A percentile compares a stretch with the other conserved stretches of the same genome.
Evolutionary conservation across 2,797 vertebrate genomes (phyloP).

Genomic region (Enteromius viviparus): DNA sequence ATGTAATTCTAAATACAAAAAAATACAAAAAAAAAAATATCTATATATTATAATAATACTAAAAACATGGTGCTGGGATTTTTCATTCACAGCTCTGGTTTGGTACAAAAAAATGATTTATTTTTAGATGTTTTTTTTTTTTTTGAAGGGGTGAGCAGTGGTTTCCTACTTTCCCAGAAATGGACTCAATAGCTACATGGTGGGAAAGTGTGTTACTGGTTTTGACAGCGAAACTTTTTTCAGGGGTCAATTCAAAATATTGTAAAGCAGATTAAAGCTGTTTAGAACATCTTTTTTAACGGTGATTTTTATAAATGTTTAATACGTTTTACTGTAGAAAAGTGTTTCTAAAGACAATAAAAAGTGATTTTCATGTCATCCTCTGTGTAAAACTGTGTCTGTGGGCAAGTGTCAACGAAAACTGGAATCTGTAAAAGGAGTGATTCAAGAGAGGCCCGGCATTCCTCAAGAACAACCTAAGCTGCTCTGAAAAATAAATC

Average conservation of each 20-base stretch:
- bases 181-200: background rate
- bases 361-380: background rate
- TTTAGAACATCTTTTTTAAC: constrained; percentile 1
- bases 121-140: background rate
- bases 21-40: too few species aligned
- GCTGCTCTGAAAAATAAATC: background rate
- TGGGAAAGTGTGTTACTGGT: background rate
- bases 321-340: constrained; percentile 18
- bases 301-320: constrained; percentile 11
- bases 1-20: background rate
- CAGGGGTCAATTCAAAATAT: constrained; percentile 15
- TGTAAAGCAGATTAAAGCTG: background rate
- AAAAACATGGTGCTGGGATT: constrained; percentile 22
- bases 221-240: background rate
- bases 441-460: background rate
- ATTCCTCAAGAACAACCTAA: background rate
- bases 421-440: background rate
- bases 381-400: background rate
- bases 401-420: background rate
- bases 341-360: constrained; percentile 19
- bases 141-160: background rate
- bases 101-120: background rate
- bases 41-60: background rate
- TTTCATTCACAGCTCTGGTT: constrained; percentile 9
- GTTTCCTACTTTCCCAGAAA: constrained; percentile 11